A percentile compares a stretch with the other conserved stretches of the same genome.
Conservation (phyloP, 23 tunicate genomes). For the Corella eumyota region DNA sequence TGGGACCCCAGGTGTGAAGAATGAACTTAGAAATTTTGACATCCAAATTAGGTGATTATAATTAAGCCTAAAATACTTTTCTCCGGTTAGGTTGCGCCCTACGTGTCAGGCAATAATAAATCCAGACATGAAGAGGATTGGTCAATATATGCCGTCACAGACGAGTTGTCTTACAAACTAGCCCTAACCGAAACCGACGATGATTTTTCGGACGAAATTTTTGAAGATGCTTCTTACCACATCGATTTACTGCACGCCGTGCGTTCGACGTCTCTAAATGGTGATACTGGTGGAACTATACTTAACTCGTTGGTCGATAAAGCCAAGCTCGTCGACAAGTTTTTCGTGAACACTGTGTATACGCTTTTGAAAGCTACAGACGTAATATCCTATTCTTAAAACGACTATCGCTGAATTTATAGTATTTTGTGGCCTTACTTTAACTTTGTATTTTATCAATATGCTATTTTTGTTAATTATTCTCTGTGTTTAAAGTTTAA, state of each 20-base stretch:
- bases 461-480: too few species aligned
- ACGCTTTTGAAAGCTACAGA: constrained; percentile 44
- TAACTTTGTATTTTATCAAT: too few species aligned
- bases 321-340: constrained; percentile 13
- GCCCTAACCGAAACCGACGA: constrained; percentile 58
- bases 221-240: constrained; percentile 39
- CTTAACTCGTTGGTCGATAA: constrained; percentile 3
- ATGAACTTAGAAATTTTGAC: too few species aligned
- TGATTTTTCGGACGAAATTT: constrained; percentile 19
- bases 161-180: constrained; percentile 48
- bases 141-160: constrained; percentile 13
- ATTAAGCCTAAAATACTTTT: too few species aligned
- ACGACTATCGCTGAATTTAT: too few species aligned
- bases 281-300: constrained; percentile 2
- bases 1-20: too few species aligned
- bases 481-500: too few species aligned
- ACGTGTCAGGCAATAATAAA: neutral
- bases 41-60: too few species aligned
- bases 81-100: constrained; percentile 3
- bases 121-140: constrained; percentile 35
- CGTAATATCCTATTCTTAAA: constrained; percentile 39
- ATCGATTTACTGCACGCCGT: constrained; percentile 65
- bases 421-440: too few species aligned
- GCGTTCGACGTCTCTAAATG: constrained; percentile 22
- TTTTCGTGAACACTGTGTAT: constrained; percentile 54